Base-by-base conservation (phyloP, 2,797 vertebrate species). In the Phoeniculus purpureus region DNA sequence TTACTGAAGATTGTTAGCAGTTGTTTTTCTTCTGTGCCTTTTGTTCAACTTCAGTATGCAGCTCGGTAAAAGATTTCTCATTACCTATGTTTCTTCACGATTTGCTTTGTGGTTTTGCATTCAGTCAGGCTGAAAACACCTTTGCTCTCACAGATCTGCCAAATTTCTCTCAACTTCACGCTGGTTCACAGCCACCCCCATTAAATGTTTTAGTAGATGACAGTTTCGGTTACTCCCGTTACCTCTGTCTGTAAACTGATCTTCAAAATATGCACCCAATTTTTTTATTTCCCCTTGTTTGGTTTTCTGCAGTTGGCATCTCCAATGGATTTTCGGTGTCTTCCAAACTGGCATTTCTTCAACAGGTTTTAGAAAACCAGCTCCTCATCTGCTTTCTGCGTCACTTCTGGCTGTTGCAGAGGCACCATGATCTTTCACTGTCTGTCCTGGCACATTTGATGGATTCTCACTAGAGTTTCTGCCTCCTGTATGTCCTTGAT, bases 401-500 rank as follows among this genome's bases (percentile, higher is more conserved):
- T 88, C 71, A 86, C 72, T 94, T 77, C 58, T 59, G 48, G 58
- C 74, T 93, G 78, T 88, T 83, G 86, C 15, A 3, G 20, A 77
- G 32, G 37, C 47, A 73, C 78, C 65, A n/a, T 51, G 81, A 92
- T 92, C 92, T 92, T 91, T 92, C 87, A 88, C 65, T 31, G 7
- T 70, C 90, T 74, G 29, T 82, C 84, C 88, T 52, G 61, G 80
- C 1, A 2, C 20, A 51, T 81, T 78, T 94, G 94, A 96, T 93
- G 83, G 84, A 93, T 95, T 90, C 78, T 89, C 79, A 62, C 51
- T 37, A n/a, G 26, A 82, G 40, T 70, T 85, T 61, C 75, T 50
- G 51, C 85, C 90, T 94, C 61, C 88, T 80, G 6, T 55, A 68
- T 66, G 78, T 75, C 94, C 93, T 95, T 92, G 86, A 79, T 80